Evolutionary conservation across 2,797 vertebrate genomes (phyloP).

Genomic region (Gallinago stenura): DNA sequence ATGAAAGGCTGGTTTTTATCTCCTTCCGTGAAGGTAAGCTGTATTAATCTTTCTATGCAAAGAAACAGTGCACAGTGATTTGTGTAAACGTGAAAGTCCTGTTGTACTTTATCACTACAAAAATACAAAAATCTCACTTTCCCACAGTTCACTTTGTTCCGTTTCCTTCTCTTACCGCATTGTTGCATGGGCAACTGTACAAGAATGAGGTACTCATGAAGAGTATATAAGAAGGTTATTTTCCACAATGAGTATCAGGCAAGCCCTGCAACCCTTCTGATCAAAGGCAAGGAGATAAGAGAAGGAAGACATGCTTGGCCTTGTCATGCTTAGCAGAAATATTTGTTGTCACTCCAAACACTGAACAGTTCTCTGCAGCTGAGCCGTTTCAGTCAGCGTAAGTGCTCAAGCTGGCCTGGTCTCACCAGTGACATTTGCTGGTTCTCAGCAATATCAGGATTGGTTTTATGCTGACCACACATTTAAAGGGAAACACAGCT

Average conservation of each 20-base stretch:
- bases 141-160: background rate
- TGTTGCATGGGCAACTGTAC: background rate
- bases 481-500: slow-evolving; percentile 18
- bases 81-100: background rate
- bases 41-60: background rate
- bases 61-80: background rate
- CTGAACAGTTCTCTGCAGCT: background rate
- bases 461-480: background rate
- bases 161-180: background rate
- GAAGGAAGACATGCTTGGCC: background rate
- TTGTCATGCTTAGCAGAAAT: background rate
- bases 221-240: background rate
- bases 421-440: background rate
- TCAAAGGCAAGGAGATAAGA: background rate
- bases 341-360: background rate
- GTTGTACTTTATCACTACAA: background rate
- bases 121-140: background rate
- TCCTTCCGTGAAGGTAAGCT: slow-evolving; percentile 94
- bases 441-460: background rate
- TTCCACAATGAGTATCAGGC: background rate
- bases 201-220: background rate
- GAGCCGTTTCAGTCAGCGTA: background rate
- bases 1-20: slow-evolving; percentile 85
- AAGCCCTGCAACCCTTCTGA: background rate
- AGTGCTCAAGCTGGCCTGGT: background rate